Evolutionary conservation across 2,888 invertebrate species (phyloP), one percentile per base, ranked within the genome.

Genomic region (Cryptocheilus praepositus): DNA sequence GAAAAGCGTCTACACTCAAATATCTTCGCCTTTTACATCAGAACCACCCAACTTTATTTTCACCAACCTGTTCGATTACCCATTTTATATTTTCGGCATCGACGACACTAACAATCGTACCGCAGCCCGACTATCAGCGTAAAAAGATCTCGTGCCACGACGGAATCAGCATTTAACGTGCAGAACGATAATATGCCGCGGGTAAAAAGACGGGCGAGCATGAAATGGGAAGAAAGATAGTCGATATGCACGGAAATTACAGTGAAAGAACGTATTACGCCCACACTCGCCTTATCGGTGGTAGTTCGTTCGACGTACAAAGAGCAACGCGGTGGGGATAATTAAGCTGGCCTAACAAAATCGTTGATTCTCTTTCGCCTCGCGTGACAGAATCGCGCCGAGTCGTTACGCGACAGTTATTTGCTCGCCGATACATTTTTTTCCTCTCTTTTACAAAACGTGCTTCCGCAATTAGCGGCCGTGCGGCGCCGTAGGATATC

Each of bases 341-440:
- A 79, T 79, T 78, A 78, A 72, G 56, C 64, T 54, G 21, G 21
- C 64, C 49, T 28, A 53, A 69, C 70, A 63, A 61, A 70, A 72
- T 70, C 70, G 72, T 71, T 61, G 63, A 67, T 76, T 5, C 36
- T 69, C 74, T 68, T 69, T 76, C 63, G 59, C 61, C 28, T 78
- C 75, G 78, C 76, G 77, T 77, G 77, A 77, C 76, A 51, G 18
- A 19, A 52, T 53, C 54, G 56, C 44, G 7, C 49, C 16, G 49
- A 16, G 49, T 64, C 64, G 56, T 66, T 73, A 69, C 69, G 71
- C 59, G 71, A 76, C 67, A 67, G 53, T 65, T 61, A 59, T 59
- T 64, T 67, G 60, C 57, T 49, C 53, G 67, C 55, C 64, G 63
- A 71, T 70, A 36, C 11, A 11, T 36, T 36, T 52, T 19, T 18